Evolutionary conservation across 2,888 invertebrate species (phyloP).

Genomic region (Apodemia hepburni): DNA sequence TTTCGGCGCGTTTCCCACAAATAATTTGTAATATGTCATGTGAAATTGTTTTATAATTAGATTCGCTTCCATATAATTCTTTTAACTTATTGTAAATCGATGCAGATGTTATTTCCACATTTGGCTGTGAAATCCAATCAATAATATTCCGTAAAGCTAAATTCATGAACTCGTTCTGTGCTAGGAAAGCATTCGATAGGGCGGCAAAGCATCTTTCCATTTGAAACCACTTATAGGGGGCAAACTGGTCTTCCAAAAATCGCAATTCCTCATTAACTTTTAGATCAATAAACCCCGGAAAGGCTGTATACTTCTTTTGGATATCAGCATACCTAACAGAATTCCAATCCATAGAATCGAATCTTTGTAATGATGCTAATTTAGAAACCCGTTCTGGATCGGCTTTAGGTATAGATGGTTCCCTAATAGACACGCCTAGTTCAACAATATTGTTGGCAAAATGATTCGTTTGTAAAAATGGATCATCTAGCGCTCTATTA

Average conservation of each 20-base stretch:
- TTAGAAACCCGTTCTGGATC: constrained; percentile 20
- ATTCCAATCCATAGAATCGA: constrained; percentile 27
- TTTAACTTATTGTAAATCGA: constrained; percentile 25
- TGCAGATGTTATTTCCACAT: constrained; percentile 13
- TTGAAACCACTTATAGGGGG: constrained; percentile 15
- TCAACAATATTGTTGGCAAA: no score
- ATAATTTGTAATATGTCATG: constrained; percentile 21
- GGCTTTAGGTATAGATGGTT: constrained; percentile 13
- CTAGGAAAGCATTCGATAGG: constrained; percentile 29
- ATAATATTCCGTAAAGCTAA: constrained; percentile 22
- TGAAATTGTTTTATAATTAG: constrained; percentile 23
- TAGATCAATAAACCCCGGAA: constrained; percentile 28
- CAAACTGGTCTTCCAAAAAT: constrained; percentile 20
- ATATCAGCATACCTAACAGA: constrained; percentile 23
- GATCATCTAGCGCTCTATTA: no score
- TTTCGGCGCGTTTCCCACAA: no score
- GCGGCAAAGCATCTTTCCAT: constrained; percentile 31
- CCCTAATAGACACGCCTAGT: constrained; percentile 17
- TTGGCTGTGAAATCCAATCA: constrained; percentile 21
- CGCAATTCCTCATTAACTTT: constrained; percentile 29
- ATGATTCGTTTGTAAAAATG: no score
- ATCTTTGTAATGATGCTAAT: constrained; percentile 22
- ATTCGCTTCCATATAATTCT: constrained; percentile 20
- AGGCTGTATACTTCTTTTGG: constrained; percentile 27
- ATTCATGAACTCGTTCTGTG: constrained; percentile 27